phyloP scores from a whole-genome alignment of 1,140 invertebrate species.

The Drosophila fuyamai region DNA sequence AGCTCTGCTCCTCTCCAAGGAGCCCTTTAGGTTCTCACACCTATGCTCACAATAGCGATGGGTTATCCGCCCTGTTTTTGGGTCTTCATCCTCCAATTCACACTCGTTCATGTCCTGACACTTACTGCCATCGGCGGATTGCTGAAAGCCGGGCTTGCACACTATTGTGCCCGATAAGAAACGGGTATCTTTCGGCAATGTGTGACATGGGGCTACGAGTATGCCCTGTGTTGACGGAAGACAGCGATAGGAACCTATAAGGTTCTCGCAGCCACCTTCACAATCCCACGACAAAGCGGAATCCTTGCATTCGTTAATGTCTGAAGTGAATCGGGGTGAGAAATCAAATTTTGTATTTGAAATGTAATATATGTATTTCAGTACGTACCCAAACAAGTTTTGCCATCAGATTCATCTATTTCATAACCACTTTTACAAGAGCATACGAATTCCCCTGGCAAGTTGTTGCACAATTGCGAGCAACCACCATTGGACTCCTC shows the following conservation, averaged over 20 bases:
- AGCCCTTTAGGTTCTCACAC: slow-evolving; percentile 89
- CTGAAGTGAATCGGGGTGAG: slow-evolving; percentile 70
- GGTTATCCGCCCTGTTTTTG: slow-evolving; percentile 71
- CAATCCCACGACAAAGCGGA: slow-evolving; percentile 86
- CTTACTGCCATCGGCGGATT: slow-evolving; percentile 83
- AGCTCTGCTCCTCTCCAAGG: slow-evolving; percentile 85
- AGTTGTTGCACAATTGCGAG: slow-evolving; percentile 88
- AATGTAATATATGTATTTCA: not conserved
- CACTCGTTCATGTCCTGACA: slow-evolving; percentile 90
- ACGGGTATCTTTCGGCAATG: not conserved
- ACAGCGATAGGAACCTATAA: slow-evolving; percentile 90
- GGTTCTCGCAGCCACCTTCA: slow-evolving; percentile 88
- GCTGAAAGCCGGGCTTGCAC: slow-evolving; percentile 86
- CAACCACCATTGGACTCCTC: slow-evolving; percentile 86
- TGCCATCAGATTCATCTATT: slow-evolving; percentile 51
- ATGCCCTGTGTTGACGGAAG: slow-evolving; percentile 31
- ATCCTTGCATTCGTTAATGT: slow-evolving; percentile 89
- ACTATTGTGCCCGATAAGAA: not conserved
- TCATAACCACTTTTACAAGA: slow-evolving; percentile 87
- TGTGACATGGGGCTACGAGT: slow-evolving; percentile 8
- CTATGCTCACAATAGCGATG: slow-evolving; percentile 86
- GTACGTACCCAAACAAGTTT: slow-evolving; percentile 82
- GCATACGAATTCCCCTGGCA: slow-evolving; percentile 90
- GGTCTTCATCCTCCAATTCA: slow-evolving; percentile 61
- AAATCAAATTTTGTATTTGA: not conserved